Evolutionary conservation across 1,140 invertebrate species (phyloP).

Genomic region (Octopus sinensis): DNA sequence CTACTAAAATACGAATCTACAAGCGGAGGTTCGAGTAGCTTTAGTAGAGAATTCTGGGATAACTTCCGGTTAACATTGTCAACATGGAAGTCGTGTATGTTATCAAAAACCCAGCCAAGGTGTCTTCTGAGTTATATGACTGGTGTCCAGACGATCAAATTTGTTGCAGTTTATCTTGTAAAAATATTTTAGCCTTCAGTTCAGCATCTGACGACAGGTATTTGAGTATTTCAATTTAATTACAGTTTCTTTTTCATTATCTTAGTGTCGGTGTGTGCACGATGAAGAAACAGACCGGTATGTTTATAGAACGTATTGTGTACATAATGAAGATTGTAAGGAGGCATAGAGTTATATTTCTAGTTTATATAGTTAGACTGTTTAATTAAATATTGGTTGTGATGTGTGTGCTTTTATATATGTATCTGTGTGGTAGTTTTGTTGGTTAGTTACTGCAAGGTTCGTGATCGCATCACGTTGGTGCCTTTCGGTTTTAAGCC

Average conservation of each 20-base stretch:
- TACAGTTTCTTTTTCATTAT: not conserved
- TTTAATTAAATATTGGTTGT: not conserved
- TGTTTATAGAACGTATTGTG: not conserved
- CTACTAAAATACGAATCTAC: no score
- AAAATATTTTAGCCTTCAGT: conserved; percentile 41
- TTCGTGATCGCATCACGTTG: no score
- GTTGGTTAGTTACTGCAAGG: no score
- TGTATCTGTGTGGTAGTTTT: no score
- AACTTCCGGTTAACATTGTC: not conserved
- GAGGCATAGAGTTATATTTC: not conserved
- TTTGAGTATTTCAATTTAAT: not conserved
- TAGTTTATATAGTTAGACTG: not conserved
- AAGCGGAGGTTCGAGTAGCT: no score
- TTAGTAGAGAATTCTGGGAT: no score
- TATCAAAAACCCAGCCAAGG: conserved; percentile 34
- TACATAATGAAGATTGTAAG: not conserved
- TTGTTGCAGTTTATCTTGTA: conserved; percentile 36
- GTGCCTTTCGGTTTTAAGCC: no score
- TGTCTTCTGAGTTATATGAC: conserved; percentile 27
- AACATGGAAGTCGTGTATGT: conserved; percentile 44
- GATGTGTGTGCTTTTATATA: no score
- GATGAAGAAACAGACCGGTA: not conserved
- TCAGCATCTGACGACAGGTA: conserved; percentile 14
- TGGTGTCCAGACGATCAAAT: conserved; percentile 39
- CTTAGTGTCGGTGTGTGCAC: not conserved